Conservation (phyloP, 1,140 invertebrate species). For the Hypothenemus hampei region DNA sequence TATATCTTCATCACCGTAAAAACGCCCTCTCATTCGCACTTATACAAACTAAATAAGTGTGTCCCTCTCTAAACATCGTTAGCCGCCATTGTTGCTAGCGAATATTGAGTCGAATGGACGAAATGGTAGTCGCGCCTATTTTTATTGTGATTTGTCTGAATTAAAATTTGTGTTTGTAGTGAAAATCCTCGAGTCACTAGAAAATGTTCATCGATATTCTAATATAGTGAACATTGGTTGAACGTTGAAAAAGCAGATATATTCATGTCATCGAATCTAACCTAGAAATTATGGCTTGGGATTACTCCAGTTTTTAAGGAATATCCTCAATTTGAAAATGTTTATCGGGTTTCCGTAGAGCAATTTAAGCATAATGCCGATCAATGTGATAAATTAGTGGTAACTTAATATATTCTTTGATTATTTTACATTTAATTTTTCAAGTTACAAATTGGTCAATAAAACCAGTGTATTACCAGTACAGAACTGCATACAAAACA, state of each 20-base stretch:
- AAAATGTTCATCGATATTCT: too few species aligned
- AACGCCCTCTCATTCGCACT: too few species aligned
- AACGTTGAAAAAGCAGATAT: not conserved
- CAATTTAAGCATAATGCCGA: not conserved
- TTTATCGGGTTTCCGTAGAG: not conserved
- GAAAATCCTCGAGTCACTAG: not conserved
- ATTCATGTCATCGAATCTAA: slow-evolving; percentile 23
- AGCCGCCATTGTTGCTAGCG: slow-evolving; percentile 39
- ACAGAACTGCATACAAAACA: too few species aligned
- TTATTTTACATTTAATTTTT: too few species aligned
- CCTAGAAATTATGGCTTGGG: slow-evolving; percentile 26
- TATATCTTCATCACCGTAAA: too few species aligned
- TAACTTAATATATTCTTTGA: too few species aligned
- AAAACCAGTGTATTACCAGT: slow-evolving; percentile 8
- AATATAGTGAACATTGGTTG: not conserved
- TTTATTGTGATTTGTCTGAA: slow-evolving; percentile 28
- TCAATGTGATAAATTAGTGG: too few species aligned
- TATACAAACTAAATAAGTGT: slow-evolving; percentile 11
- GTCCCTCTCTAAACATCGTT: slow-evolving; percentile 43
- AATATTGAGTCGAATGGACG: slow-evolving; percentile 30
- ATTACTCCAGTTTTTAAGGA: slow-evolving; percentile 12
- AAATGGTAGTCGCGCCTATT: slow-evolving; percentile 35
- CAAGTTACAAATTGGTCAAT: slow-evolving; percentile 1
- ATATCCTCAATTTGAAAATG: not conserved
- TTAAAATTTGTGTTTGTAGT: not conserved